Conservation (phyloP, 1,140 invertebrate species). For the Drosophila takahashii region DNA sequence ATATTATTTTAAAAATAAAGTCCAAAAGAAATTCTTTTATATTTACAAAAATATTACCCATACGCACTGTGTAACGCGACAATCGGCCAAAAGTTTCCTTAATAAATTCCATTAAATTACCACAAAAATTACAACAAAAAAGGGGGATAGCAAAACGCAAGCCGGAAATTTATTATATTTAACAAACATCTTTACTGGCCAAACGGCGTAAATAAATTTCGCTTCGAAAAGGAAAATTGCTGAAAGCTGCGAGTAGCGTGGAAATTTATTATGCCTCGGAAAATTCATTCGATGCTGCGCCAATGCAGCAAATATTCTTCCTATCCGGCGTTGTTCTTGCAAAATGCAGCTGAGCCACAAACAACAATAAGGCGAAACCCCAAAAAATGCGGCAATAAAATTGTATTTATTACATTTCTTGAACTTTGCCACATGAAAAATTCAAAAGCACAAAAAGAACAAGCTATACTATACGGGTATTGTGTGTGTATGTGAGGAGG, state of each 20-base stretch:
- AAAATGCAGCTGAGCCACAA: slow-evolving; percentile 52
- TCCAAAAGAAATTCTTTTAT: not conserved
- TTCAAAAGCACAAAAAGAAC: slow-evolving; percentile 41
- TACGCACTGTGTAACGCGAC: slow-evolving; percentile 25
- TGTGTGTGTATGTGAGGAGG: not conserved
- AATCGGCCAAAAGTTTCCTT: slow-evolving; percentile 22
- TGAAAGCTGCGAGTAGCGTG: slow-evolving; percentile 51
- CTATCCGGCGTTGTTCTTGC: slow-evolving; percentile 35
- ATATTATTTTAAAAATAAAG: too few relatives aligned
- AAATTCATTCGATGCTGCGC: slow-evolving; percentile 67
- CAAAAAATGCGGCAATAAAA: slow-evolving; percentile 68
- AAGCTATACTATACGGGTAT: not conserved
- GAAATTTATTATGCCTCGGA: slow-evolving; percentile 63
- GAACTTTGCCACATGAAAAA: slow-evolving; percentile 62
- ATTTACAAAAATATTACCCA: slow-evolving; percentile 10
- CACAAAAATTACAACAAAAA: slow-evolving; percentile 41
- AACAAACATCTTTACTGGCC: slow-evolving; percentile 62
- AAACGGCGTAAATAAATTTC: slow-evolving; percentile 68
- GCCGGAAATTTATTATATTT: slow-evolving; percentile 69
- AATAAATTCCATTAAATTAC: slow-evolving; percentile 56
- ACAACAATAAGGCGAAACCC: slow-evolving; percentile 41
- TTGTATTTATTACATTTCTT: slow-evolving; percentile 74
- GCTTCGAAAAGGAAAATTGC: slow-evolving; percentile 41
- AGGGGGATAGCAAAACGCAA: slow-evolving; percentile 4
- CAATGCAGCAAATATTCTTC: slow-evolving; percentile 49